Evolutionary conservation across 2,113 vertebrate genomes (phyloP).

Genomic region (Oreochromis niloticus): DNA sequence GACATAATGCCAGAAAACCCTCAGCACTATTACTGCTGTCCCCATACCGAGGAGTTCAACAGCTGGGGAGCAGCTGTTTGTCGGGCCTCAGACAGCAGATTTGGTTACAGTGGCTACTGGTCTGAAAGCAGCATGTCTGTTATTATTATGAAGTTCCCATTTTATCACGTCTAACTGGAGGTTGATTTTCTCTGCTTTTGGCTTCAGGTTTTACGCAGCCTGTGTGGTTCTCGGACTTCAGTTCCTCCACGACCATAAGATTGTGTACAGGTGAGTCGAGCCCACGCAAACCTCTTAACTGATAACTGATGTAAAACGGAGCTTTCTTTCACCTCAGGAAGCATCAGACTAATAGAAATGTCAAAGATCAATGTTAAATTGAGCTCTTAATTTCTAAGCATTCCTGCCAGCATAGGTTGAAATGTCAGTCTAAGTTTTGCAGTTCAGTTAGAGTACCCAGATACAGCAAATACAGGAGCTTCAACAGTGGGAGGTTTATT

Average conservation of each 20-base stretch:
- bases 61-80: not conserved
- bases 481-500: not conserved
- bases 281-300: not conserved
- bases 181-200: not conserved
- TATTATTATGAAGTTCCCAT: not conserved
- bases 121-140: not conserved
- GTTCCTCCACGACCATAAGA: constrained; percentile 96
- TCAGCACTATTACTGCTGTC: not conserved
- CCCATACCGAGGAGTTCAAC: not conserved
- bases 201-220: constrained; percentile 87
- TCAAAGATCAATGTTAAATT: not conserved
- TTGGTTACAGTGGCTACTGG: not conserved
- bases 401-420: not conserved
- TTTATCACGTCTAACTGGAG: accelerated
- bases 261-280: constrained; percentile 89
- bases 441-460: not conserved
- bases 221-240: constrained; percentile 98
- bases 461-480: not conserved
- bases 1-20: not conserved
- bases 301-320: not conserved
- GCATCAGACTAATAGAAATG: not conserved
- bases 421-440: not conserved
- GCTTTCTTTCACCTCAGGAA: not conserved
- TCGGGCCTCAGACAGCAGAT: not conserved
- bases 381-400: not conserved